Evolutionary conservation across 2,113 vertebrate species (phyloP).

Genomic region (Danio rerio): DNA sequence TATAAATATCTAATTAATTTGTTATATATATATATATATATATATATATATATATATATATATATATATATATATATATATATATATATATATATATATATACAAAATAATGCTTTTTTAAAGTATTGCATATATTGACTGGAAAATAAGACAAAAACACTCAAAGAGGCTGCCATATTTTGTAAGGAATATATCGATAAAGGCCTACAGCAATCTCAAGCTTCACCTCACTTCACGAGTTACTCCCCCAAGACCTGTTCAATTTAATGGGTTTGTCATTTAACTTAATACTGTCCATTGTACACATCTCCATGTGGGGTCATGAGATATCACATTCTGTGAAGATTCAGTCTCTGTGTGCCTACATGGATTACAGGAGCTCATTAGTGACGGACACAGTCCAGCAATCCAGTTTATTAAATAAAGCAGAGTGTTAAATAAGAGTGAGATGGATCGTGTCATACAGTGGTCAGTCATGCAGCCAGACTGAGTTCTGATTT

Average conservation of each 20-base stretch:
- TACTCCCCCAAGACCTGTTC: not conserved
- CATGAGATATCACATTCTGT: slow-evolving; percentile 23
- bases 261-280: slow-evolving; percentile 8
- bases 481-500: slow-evolving; percentile 17
- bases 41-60: no score
- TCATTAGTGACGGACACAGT: slow-evolving; percentile 52
- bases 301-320: slow-evolving; percentile 1
- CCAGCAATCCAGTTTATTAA: slow-evolving; percentile 53
- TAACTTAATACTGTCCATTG: not conserved
- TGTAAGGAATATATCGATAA: not conserved
- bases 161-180: not conserved
- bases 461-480: slow-evolving; percentile 29
- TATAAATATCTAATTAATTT: no score
- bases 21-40: no score
- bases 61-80: no score
- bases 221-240: slow-evolving; percentile 1
- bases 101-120: no score
- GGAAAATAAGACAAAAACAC: not conserved
- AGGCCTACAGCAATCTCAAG: slow-evolving; percentile 1
- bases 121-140: not conserved
- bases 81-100: no score
- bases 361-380: slow-evolving; percentile 34
- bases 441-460: slow-evolving; percentile 42
- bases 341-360: slow-evolving; percentile 2
- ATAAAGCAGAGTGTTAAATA: slow-evolving; percentile 51